Base-by-base conservation (phyloP, 2,888 invertebrate genomes). In the Lepidocyrtinus sp. region DNA sequence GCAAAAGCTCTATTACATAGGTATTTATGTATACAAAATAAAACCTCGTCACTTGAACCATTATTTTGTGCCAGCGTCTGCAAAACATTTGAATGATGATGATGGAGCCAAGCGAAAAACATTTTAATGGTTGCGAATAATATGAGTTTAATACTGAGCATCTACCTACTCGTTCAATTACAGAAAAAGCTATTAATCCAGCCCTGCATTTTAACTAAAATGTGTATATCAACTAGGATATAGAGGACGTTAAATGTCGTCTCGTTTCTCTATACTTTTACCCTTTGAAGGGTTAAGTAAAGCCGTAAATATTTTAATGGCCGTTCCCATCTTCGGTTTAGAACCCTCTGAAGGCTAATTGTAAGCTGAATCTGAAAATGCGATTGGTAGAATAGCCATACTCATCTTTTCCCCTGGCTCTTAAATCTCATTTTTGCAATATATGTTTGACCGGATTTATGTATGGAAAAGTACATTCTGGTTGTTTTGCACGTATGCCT, bases 301-400 rank as follows among this genome's bases (percentile, higher is more conserved):
- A 76, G 76, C 65, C 76, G 76, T 76, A 76, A 76, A 76, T 70
- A 76, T 76, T 76, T 76, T 76, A 76, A 76, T 76, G 59, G 76
- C 76, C 64, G 27, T 76, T 76, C 70, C 71, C 70, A 76, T 76
- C 75, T 75, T 75, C 75, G 75, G 75, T 75, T 75, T 75, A 75
- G 75, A 75, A 70, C 71, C 71, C 76, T 71, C 76, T 69, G 64
- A 64, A 76, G 76, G 64, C 76, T 76, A 70, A 76, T 76, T 76
- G 76, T 59, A 76, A 71, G 65, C 76, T 76, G 12, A 12, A 36
- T 7, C 5, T 36, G 12, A 36, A 55, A 70, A 70, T 59, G 26
- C 55, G 70, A 76, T 76, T 76, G 76, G 76, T 45, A 0, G 65
- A 61, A 70, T 59, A 17, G 65, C 71, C 55, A 71, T 36, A 36